Evolutionary conservation across 2,888 invertebrate species (phyloP).

Genomic region (Tiliacea aurago): DNA sequence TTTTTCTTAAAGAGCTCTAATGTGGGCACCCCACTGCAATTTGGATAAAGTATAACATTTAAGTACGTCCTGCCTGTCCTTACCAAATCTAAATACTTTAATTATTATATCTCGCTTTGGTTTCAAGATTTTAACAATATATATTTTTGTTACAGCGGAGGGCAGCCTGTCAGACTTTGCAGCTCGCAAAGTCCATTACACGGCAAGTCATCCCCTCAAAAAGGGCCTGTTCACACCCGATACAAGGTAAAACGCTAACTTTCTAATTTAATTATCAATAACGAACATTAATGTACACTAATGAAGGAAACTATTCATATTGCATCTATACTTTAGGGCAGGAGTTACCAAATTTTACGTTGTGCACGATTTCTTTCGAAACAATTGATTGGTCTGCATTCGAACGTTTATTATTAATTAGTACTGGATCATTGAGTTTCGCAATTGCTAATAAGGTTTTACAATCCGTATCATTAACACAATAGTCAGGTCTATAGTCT

Average conservation of each 20-base stretch:
- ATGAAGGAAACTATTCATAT: constrained; percentile 27
- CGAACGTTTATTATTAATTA: constrained; percentile 48
- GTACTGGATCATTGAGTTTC: constrained; percentile 37
- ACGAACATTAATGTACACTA: constrained; percentile 38
- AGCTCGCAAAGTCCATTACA: constrained; percentile 94
- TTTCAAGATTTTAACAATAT: constrained; percentile 46
- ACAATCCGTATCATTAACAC: constrained; percentile 36
- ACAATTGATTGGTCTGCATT: constrained; percentile 47
- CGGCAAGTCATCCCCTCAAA: constrained; percentile 92
- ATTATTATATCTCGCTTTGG: not conserved
- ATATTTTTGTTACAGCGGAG: constrained; percentile 94
- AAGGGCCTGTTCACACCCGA: constrained; percentile 94
- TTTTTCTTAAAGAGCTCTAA: no score
- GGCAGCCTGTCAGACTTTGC: constrained; percentile 97
- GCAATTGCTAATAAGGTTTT: constrained; percentile 42
- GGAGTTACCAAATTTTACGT: constrained; percentile 42
- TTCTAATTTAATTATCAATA: constrained; percentile 63
- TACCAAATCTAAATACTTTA: not conserved
- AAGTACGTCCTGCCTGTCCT: no score
- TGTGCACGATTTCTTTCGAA: constrained; percentile 51
- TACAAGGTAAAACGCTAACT: constrained; percentile 88
- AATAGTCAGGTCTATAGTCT: constrained; percentile 37
- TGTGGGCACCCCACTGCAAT: no score
- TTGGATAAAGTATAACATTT: no score
- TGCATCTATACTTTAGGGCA: constrained; percentile 32